A percentile compares a stretch with the other conserved stretches of the same genome.
These are phyloP conservation scores for Diogma glabrata DNA, from an alignment of 2,888 invertebrate genomes.

Conservation along the genomic window DNA sequence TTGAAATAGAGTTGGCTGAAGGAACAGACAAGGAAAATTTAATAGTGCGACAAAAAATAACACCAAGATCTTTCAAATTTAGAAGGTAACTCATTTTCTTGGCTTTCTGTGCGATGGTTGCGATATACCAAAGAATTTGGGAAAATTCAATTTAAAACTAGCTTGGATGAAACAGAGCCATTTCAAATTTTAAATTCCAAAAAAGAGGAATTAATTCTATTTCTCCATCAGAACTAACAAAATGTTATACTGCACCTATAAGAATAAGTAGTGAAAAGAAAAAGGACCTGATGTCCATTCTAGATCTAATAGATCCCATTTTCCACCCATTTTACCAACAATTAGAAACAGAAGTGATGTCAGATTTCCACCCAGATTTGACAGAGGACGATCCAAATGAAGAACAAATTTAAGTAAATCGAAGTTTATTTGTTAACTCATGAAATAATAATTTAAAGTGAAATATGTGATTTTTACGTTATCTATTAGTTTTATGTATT, in stretches of 20 bases:
- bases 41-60: background rate
- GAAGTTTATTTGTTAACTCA: too few relatives aligned
- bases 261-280: background rate
- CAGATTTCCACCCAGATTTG: background rate
- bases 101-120: too few relatives aligned
- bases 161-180: too few relatives aligned
- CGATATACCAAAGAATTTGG: background rate
- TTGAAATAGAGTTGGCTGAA: background rate
- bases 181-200: too few relatives aligned
- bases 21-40: background rate
- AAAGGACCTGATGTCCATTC: background rate
- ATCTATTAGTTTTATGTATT: background rate
- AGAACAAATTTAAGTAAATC: background rate
- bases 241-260: background rate
- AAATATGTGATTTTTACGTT: background rate
- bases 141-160: background rate
- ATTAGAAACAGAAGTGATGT: background rate
- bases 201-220: background rate
- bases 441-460: too few relatives aligned
- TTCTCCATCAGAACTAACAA: background rate
- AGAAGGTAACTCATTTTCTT: too few relatives aligned
- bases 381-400: background rate
- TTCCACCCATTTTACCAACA: background rate
- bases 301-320: background rate
- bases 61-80: background rate